Evolutionary conservation across 2,888 invertebrate genomes (phyloP), one percentile per base, ranked within the genome.

Genomic region (Aphodius granarius): DNA sequence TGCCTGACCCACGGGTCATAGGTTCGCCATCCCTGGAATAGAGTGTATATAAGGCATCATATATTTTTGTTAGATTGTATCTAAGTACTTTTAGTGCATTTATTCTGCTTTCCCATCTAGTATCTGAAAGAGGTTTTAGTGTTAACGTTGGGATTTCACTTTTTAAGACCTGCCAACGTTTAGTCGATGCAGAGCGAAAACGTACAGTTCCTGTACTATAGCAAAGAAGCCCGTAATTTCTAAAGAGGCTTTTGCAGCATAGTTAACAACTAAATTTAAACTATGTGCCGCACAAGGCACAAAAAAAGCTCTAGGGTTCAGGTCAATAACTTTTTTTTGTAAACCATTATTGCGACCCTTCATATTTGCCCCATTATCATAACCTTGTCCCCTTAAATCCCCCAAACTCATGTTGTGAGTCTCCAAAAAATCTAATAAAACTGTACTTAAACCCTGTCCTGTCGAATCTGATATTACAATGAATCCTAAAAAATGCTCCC

Each of bases 401-500:
- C 71, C 22, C 16, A 21, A 71, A 71, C 21, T 17, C 17, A 71
- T 21, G 16, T 71, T 19, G 19, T 21, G 21, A 71, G 19, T 22
- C 22, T 21, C 19, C 21, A 71, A 71, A 19, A 22, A 2, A 71
- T 71, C 21, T 71, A 22, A 21, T 21, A 3, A 21, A 72, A 18
- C 16, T 17, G 21, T 63, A 17, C 43, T 18, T 72, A 72, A 72
- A 72, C 72, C 72, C 20, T 72, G 16, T 16, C 72, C 72, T 17
- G 63, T 72, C 17, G 72, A 72, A 72, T 72, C 72, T 23, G 23
- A 43, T 18, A 72, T 72, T 22, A 16, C 43, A 72, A 72, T 72
- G 63, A 72, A 72, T 43, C 72, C 72, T 4, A 72, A 62, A 72
- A 72, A 72, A 63, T 72, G 72, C 20, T 72, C 72, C 62, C 20